A percentile compares a stretch with the other conserved stretches of the same genome.
These are phyloP conservation scores for Temnothorax longispinosus DNA, from an alignment of 1,140 invertebrate species.

Conservation along the genomic window DNA sequence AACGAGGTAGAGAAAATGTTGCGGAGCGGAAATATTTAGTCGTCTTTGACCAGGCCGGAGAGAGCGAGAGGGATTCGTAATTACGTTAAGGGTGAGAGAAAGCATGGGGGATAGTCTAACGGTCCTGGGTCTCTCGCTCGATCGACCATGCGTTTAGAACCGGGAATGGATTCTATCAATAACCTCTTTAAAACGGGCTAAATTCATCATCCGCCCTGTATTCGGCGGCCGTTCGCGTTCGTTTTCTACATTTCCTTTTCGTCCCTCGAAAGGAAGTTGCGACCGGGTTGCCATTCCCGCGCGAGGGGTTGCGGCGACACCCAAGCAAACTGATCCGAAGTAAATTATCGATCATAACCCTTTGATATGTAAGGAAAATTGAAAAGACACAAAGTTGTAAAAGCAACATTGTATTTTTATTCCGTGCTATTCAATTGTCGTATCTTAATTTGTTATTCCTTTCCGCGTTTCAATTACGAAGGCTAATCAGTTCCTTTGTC, in stretches of 20 bases:
- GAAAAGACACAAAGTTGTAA: not conserved
- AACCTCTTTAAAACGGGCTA: slow-evolving; percentile 74
- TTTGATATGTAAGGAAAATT: not conserved
- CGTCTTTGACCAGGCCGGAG: slow-evolving; percentile 64
- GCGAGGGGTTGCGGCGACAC: slow-evolving; percentile 17
- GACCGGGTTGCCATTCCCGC: slow-evolving; percentile 47
- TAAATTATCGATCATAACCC: slow-evolving; percentile 55
- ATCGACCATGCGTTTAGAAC: slow-evolving; percentile 72
- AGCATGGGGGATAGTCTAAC: slow-evolving; percentile 14
- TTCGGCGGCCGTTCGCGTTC: slow-evolving; percentile 23
- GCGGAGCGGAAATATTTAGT: slow-evolving; percentile 51
- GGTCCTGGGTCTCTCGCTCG: slow-evolving; percentile 59
- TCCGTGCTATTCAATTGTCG: not conserved
- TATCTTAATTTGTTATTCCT: slow-evolving; percentile 7
- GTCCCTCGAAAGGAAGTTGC: slow-evolving; percentile 50
- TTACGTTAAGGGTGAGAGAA: slow-evolving; percentile 65
- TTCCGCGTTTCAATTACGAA: slow-evolving; percentile 13
- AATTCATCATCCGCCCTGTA: slow-evolving; percentile 71
- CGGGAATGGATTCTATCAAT: slow-evolving; percentile 69
- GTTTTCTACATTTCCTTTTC: slow-evolving; percentile 56
- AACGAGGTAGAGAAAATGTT: slow-evolving; percentile 30
- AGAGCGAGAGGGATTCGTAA: slow-evolving; percentile 65
- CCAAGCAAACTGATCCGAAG: slow-evolving; percentile 33
- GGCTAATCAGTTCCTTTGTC: slow-evolving; percentile 25
- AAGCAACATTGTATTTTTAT: not conserved